Evolutionary conservation across 2,888 invertebrate species (phyloP).

Genomic region (Pseudococcus longispinus): DNA sequence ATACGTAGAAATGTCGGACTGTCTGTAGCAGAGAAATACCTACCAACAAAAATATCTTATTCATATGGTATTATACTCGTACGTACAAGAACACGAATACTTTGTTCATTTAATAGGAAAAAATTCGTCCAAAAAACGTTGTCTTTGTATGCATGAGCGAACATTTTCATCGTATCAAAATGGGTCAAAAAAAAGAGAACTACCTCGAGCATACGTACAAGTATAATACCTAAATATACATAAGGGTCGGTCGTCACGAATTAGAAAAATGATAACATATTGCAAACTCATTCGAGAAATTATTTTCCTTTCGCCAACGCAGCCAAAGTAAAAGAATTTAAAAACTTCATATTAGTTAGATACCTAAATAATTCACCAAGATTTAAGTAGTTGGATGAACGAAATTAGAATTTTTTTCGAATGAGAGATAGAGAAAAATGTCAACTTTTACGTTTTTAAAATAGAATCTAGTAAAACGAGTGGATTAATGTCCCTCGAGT

Average conservation of each 20-base stretch:
- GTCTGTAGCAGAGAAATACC: not conserved
- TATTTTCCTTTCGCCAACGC: not conserved
- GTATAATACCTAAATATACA: not conserved
- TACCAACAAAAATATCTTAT: not conserved
- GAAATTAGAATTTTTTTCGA: not conserved
- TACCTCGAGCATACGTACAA: not conserved
- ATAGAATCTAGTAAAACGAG: not conserved
- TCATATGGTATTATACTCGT: not conserved
- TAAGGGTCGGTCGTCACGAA: not conserved
- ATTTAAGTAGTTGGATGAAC: not conserved
- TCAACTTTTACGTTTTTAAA: not conserved
- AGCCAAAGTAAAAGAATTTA: not conserved
- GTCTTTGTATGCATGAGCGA: not conserved
- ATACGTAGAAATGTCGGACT: not conserved
- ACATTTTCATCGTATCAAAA: not conserved
- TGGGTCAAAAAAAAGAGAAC: constrained; percentile 9
- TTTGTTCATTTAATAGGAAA: constrained; percentile 5
- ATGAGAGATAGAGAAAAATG: not conserved
- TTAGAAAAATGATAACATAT: not conserved
- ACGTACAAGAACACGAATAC: not conserved
- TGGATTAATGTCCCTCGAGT: not conserved
- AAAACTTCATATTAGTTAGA: not conserved
- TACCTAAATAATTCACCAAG: not conserved
- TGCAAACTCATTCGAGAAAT: not conserved
- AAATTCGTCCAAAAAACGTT: not conserved